Evolutionary conservation across 2,888 invertebrate species (phyloP).

Genomic region (Lordiphosa fenestrarum): DNA sequence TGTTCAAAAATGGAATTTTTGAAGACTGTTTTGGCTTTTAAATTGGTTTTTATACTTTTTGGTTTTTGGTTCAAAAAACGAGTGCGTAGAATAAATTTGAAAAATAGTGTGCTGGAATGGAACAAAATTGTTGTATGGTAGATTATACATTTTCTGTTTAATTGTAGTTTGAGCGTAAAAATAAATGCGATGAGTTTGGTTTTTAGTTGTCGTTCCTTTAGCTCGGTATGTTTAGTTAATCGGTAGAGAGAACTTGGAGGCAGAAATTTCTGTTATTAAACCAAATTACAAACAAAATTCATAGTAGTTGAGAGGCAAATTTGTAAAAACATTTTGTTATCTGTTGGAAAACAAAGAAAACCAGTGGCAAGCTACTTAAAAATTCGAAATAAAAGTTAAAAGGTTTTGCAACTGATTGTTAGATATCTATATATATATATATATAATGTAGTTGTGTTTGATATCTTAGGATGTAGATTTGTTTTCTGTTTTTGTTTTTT

Average conservation of each 20-base stretch:
- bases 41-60: constrained; percentile 40
- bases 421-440: constrained; percentile 40
- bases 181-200: constrained; percentile 56
- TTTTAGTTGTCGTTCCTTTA: constrained; percentile 41
- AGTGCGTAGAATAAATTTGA: constrained; percentile 66
- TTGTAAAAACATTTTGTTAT: constrained; percentile 16
- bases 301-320: constrained; percentile 58
- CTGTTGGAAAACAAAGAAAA: constrained; percentile 50
- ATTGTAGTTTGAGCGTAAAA: constrained; percentile 36
- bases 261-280: constrained; percentile 32
- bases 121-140: constrained; percentile 52
- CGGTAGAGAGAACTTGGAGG: constrained; percentile 21
- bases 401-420: constrained; percentile 26
- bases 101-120: constrained; percentile 68
- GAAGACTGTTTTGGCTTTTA: neutral
- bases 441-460: constrained; percentile 32
- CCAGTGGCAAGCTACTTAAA: constrained; percentile 67
- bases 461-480: constrained; percentile 1
- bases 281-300: constrained; percentile 64
- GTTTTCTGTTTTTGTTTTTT: constrained; percentile 20
- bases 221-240: constrained; percentile 30
- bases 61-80: constrained; percentile 67
- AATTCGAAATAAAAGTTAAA: constrained; percentile 45
- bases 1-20: constrained; percentile 42
- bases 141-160: constrained; percentile 19